phyloP scores from a whole-genome alignment of 2,888 invertebrate species.

The Hyposoter dolosus region DNA sequence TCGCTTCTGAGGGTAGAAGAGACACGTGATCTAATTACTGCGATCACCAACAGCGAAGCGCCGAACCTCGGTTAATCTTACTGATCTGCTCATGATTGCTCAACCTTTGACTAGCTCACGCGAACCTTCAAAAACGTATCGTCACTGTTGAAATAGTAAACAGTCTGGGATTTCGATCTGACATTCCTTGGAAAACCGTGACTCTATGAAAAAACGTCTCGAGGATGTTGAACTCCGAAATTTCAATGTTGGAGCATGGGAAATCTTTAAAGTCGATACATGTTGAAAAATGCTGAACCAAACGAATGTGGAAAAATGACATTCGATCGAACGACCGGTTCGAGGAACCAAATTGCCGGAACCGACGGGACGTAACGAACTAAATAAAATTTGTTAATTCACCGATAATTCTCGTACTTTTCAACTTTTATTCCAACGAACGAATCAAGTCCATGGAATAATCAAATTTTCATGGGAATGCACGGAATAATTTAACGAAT shows the following conservation, averaged over 20 bases:
- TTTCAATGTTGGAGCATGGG: not conserved
- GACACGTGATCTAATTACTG: slow-evolving; percentile 39
- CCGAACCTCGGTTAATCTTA: slow-evolving; percentile 77
- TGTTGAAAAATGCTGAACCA: not conserved
- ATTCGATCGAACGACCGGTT: not conserved
- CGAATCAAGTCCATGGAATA: too few relatives aligned
- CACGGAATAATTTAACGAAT: too few relatives aligned
- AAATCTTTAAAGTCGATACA: not conserved
- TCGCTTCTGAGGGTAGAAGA: slow-evolving; percentile 1
- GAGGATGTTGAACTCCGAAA: not conserved
- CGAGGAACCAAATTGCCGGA: too few relatives aligned
- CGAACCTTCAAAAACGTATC: slow-evolving; percentile 5
- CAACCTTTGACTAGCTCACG: slow-evolving; percentile 12
- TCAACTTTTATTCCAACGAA: too few relatives aligned
- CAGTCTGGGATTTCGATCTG: not conserved
- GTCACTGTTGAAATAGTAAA: slow-evolving; percentile 1
- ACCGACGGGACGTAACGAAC: too few relatives aligned
- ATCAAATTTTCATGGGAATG: too few relatives aligned
- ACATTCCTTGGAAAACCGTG: not conserved
- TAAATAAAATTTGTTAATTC: too few relatives aligned
- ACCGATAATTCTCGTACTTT: too few relatives aligned
- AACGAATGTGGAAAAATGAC: not conserved
- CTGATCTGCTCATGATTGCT: slow-evolving; percentile 75
- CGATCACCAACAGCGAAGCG: slow-evolving; percentile 21
- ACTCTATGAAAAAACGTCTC: not conserved